Base-by-base conservation (phyloP, 2,888 invertebrate species). In the Hirtodrosophila trivittata region DNA sequence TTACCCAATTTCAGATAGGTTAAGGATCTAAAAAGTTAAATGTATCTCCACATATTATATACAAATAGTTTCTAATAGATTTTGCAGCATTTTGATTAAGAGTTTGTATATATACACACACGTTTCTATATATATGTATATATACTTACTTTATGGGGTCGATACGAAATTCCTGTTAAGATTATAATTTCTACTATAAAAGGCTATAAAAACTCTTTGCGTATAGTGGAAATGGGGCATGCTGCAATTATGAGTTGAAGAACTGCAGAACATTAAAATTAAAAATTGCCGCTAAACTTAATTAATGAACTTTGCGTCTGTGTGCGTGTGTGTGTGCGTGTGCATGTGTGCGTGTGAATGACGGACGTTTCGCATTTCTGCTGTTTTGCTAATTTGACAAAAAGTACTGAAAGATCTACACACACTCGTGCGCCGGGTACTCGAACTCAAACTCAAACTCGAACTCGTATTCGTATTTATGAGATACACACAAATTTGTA, bases 261-360 rank as follows among this genome's bases (percentile, higher is more conserved):
- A 64, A 63, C 12, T 77, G 81, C 86, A 80, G 77, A 80, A 67
- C 66, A 63, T 70, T 57, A 63, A 73, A 84, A 86, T 74, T 65
- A 59, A 76, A 64, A 77, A 75, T 69, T 86, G 78, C 78, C 71
- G 72, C 66, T 81, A 78, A 87, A 86, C 82, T 81, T 59, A 84
- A 86, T 86, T 77, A 80, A 80, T 54, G 58, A 50, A 57, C 49
- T 26, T 26, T 47, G 28, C 26, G 5, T 6, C 4, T 12, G 16
- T 30, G 21, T 59, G 14, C 49, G 9, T 41, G 8, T 25, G 9
- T 47, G 13, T 14, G 9, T 35, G 14, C n/a, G 18, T 28, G 6
- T 18, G 9, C 38, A 13, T 35, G 28, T 49, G 35, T 56, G 6
- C 38, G 33, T 50, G 6, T 39, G 16, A 10, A 25, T 57, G 33